Evolutionary conservation across 2,888 invertebrate genomes (phyloP), one percentile per base, ranked within the genome.

Genomic region (Coenonympha glycerion): DNA sequence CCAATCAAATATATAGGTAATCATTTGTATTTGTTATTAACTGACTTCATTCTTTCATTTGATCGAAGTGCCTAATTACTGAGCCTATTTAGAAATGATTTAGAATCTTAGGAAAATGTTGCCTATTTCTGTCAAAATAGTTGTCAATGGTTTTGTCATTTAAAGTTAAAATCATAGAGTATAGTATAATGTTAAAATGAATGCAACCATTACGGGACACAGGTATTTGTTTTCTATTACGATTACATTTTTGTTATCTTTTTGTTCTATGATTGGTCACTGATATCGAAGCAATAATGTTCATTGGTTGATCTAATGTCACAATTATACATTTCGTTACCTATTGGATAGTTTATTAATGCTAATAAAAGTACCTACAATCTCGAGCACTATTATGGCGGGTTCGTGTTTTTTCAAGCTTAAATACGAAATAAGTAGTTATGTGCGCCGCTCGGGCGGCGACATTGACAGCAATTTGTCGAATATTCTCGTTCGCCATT

Each of bases 401-500:
- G 86, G 73, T 79, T 77, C 66, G 73, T 79, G 79, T 85, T 87
- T 86, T 86, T 87, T 85, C 82, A 75, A 81, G 74, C 77, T 75
- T 75, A 80, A 79, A 79, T 76, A 77, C 77, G 82, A 86, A 86
- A 85, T 81, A 80, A 81, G 78, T 79, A 73, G 78, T 70, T 79
- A 79, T 81, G 80, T 84, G 80, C 79, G 82, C 79, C 76, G 79
- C 74, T 69, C 72, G 71, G 73, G 78, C 79, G 76, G 79, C 81
- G 85, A 84, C 84, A 77, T 79, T 86, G 84, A 84, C 84, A 83
- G 83, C 76, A 73, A 74, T 76, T 83, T 77, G 79, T 80, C 75
- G 78, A 77, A 78, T 80, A 82, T 74, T 79, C 69, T 76, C 74
- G 72, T 83, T 76, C 86, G 87, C 87, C 86, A 87, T 87, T 86